Base-by-base conservation (phyloP, 2,888 invertebrate genomes). In the Caenorhabditis sp. region DNA sequence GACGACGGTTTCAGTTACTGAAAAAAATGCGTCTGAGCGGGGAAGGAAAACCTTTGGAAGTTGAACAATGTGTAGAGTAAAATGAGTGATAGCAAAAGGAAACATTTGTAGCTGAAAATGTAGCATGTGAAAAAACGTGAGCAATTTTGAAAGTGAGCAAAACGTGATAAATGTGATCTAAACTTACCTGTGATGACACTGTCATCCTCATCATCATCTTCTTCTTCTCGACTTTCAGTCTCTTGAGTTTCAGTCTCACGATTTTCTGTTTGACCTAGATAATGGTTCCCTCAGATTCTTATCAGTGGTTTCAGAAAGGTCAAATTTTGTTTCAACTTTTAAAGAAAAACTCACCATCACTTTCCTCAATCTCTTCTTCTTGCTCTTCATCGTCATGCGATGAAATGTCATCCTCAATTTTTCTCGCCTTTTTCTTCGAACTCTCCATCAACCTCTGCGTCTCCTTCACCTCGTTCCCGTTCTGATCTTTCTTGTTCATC, bases 371-470 rank as follows among this genome's bases (percentile, higher is more conserved):
- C 8, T 84, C 84, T 49, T 79, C 79, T n/a, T 85, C 80, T 22
- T 38, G 66, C 69, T 84, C 63, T 41, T 80, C 79, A 59, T 83
- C 80, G 4, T 75, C 70, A 54, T 69, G 74, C n/a, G 66, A 82
- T 22, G 66, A 70, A 63, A 75, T 75, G 49, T 76, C 75, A 44
- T 75, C 70, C 22, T 69, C 66, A 24, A 82, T 76, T 54, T 76
- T 81, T 64, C 35, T 77, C 51, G 31, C 82, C 77, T 66, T 85
- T 72, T 80, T 84, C 58, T 82, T 85, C 51, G 87, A 87, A 35
- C 81, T 86, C 12, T 86, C 88, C 88, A 84, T 87, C 59, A 85
- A 69, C 44, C 80, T 54, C 49, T 88, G 87, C 58, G 84, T 87
- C 76, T 86, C 89, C 61, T 85, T 86, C 1, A 74, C 59, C 70